A percentile compares a stretch with the other conserved stretches of the same genome.
These are phyloP conservation scores for Ernsta delagoae DNA, from an alignment of 2,888 invertebrate genomes.

Conservation along the genomic window DNA sequence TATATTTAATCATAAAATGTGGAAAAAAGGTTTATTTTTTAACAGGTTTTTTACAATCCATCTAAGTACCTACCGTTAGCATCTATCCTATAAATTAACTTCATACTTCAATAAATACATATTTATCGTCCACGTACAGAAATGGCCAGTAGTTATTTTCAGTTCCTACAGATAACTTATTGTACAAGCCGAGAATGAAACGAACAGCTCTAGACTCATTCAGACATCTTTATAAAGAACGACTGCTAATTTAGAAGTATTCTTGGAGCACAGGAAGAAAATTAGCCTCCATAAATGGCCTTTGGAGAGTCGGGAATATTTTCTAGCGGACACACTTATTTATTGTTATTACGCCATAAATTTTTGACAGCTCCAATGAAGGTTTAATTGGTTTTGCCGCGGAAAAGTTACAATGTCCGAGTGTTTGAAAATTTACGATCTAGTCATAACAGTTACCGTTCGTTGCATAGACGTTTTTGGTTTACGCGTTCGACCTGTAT, in stretches of 20 bases:
- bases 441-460: constrained; percentile 30
- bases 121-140: no score
- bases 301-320: constrained; percentile 14
- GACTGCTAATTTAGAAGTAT: constrained; percentile 8
- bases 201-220: no score
- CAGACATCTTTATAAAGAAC: background rate
- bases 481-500: constrained; percentile 1
- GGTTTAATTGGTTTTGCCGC: constrained; percentile 40
- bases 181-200: no score
- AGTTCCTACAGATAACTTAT: no score
- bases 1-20: no score
- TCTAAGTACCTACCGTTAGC: no score
- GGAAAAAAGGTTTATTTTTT: no score
- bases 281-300: constrained; percentile 24
- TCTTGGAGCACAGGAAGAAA: constrained; percentile 21
- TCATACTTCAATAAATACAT: no score
- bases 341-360: constrained; percentile 40
- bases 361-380: constrained; percentile 39
- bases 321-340: constrained; percentile 23
- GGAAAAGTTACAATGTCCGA: constrained; percentile 32
- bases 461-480: constrained; percentile 22
- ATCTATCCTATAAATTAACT: no score
- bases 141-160: no score
- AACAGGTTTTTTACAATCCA: no score
- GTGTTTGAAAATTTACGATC: constrained; percentile 23